Evolutionary conservation across 2,797 vertebrate species (phyloP), one percentile per base, ranked within the genome.

Genomic region (Clarias pachynema): DNA sequence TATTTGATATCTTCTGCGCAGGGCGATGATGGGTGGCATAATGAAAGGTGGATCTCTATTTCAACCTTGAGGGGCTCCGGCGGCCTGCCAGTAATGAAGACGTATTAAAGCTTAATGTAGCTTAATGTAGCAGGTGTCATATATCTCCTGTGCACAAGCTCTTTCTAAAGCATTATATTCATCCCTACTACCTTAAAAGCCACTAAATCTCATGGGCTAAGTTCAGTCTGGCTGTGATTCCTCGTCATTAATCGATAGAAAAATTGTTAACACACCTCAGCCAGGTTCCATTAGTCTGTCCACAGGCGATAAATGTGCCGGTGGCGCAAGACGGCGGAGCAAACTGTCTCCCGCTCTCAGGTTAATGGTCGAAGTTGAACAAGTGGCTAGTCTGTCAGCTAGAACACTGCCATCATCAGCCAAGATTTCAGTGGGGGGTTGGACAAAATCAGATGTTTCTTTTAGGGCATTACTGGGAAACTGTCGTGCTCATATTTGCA

Each of bases 91-190:
- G 97, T 99, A 99, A 99, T 99, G 97, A 99, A 99, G 98, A 99
- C 95, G 93, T 97, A 99, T 98, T 97, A 99, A 97, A 97, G 94
- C 97, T 98, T 99, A 99, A 99, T 99, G 98, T 95, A 98, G 96
- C 97, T 97, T 99, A 99, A 99, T 98, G 97, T 97, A 99, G 98
- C 98, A 98, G 97, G 96, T 98, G 98, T 97, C 97, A 96, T 97
- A 97, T 97, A 95, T 96, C 95, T 98, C 97, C 98, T 97, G 98
- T 98, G 97, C 96, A 96, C 96, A 97, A 97, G 97, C 98, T 98
- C 96, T 99, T 98, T 97, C 96, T 96, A 97, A 98, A 97, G 96
- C 97, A 97, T 99, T 99, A 98, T 98, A 97, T 97, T 97, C 97
- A 96, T 97, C 95, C 96, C 97, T 98, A 98, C 97, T 98, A 95